Evolutionary conservation across 2,113 vertebrate species (phyloP), one percentile per base, ranked within the genome.

Genomic region (Festucalex cinctus): DNA sequence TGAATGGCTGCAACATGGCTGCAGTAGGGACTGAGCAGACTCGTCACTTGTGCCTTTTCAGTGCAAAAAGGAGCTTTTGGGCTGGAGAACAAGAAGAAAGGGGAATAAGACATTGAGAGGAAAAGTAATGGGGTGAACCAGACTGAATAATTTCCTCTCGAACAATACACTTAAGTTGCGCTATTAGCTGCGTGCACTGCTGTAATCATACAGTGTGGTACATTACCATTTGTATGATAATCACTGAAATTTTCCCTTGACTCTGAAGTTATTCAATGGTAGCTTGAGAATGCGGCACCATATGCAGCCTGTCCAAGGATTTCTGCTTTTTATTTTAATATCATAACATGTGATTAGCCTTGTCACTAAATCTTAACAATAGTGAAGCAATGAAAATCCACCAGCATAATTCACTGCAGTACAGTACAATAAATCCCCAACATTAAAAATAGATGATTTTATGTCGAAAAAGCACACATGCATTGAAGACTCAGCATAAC

Each of bases 151-250:
- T 76, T 72, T 71, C n/a, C 36, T 5, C 22, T 43, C 2, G 13
- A 62, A 43, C 7, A 62, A 62, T 62, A 44, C 39, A 43, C 39
- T 43, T 14, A 43, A 43, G 17, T 32, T 32, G 26, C 7, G 28
- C 54, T 32, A 58, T 32, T 20, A 48, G 35, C 65, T 48, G 26
- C 7, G 24, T 44, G 36, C 37, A 64, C 12, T 64, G 24, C 49
- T 73, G 60, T 19, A 12, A 64, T 68, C 67, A 68, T 28, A 69
- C 63, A 65, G 17, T 41, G 57, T 58, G 66, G 63, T 54, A 53
- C 41, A 69, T 68, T 68, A 63, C 48, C 51, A 84, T 81, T 84
- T 81, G 65, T 76, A 86, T 80, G 78, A 81, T 80, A 77, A 81
- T 82, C 75, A 75, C 65, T 76, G 46, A 74, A 67, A 39, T 26